Conservation (phyloP, 2,113 vertebrate genomes). For the Callipepla squamata region DNA sequence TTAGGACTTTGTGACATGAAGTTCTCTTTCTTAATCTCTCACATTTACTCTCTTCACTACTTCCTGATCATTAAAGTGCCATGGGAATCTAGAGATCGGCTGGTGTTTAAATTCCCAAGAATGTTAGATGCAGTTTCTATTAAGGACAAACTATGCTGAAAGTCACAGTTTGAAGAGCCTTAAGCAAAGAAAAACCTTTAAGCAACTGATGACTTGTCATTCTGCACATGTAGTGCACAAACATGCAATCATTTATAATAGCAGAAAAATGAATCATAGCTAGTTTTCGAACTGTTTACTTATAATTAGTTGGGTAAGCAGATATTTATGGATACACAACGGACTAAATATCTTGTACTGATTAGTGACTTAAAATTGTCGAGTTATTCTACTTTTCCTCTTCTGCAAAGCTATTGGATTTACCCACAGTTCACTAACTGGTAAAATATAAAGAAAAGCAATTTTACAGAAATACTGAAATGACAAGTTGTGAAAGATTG, state of each 20-base stretch:
- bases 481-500: accelerated
- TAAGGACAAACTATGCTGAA: slow-evolving; percentile 65
- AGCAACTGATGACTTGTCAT: slow-evolving; percentile 41
- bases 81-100: slow-evolving; percentile 50
- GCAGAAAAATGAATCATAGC: slow-evolving; percentile 37
- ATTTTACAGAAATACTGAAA: background rate
- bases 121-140: slow-evolving; percentile 57
- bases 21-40: slow-evolving; percentile 10
- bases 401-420: background rate
- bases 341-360: background rate
- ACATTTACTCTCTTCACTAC: slow-evolving; percentile 37
- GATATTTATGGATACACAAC: background rate
- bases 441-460: background rate
- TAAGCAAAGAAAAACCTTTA: slow-evolving; percentile 62
- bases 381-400: background rate
- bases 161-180: slow-evolving; percentile 56
- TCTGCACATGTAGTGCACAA: background rate
- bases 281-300: slow-evolving; percentile 47
- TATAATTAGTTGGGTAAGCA: slow-evolving; percentile 42
- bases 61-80: slow-evolving; percentile 33
- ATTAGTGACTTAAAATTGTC: background rate
- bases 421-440: background rate
- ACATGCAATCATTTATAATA: slow-evolving; percentile 29
- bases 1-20: slow-evolving; percentile 21
- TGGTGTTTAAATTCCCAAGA: slow-evolving; percentile 47